Base-by-base conservation (phyloP, 2,888 invertebrate genomes). In the Zeuzera pyrina region DNA sequence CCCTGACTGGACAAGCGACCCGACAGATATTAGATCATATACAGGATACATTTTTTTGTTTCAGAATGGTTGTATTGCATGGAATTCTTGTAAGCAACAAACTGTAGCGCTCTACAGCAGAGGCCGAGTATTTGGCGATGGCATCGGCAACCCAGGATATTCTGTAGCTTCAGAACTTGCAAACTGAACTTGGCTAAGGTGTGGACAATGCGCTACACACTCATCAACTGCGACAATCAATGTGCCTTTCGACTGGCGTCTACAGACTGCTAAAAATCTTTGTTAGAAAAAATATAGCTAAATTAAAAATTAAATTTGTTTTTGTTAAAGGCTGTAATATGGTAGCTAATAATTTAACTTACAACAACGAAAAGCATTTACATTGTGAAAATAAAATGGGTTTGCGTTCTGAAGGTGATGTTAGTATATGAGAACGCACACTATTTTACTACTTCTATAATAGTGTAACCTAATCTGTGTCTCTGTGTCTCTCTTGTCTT, bases 61-160 rank as follows among this genome's bases (percentile, higher is more conserved):
- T 36, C 49, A 54, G 38, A 48, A 47, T 33, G 52, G 42, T 13
- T 25, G 46, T 5, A 46, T 54, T 13, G 29, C 33, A n/a, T 58
- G 54, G 54, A 33, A 28, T 3, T 53, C 52, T 1, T 7, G 39
- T 29, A 16, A 38, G 37, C 49, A 54, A 24, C 39, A 19, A 1
- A 48, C 48, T 2, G 49, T 51, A 2, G 49, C 43, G 1, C 38
- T 49, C 52, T 12, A 45, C 43, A 1, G 38, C 34, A 4, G 45
- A 43, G 22, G 47, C 45, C 10, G 47, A 52, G 22, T 47, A 48
- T 12, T 49, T 52, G 47, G 12, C 47, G 3, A 2, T 50, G 3
- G 29, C 45, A 0, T n/a, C 40, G 0, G 33, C 36, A 2, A 34
- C 31, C 1, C 48, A 49, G 31, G 50, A 54, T 35, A 37, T 37